Evolutionary conservation across 2,888 invertebrate species (phyloP), one percentile per base, ranked within the genome.

Genomic region (Clepsis dumicolana): DNA sequence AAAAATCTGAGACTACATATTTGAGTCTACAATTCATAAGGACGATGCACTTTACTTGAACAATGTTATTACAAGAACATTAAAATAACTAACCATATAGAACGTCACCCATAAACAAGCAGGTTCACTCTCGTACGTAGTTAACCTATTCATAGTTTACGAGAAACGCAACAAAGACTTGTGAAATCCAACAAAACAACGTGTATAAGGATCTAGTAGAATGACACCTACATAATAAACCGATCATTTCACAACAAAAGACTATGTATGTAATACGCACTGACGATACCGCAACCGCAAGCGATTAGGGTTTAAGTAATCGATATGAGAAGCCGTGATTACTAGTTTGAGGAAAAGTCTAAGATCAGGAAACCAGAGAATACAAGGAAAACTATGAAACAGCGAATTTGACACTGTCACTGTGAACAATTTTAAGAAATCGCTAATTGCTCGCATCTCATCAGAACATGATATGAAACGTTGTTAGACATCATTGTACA

Each of bases 301-400:
- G 61, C 54, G 66, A 62, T 66, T 66, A 66, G 35, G 54, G 18
- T 61, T 66, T 61, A 53, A 61, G 65, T 61, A 61, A 66, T 66
- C 66, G 54, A 61, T 66, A 48, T 44, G 54, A 54, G 44, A 44
- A 29, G 54, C 12, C 16, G 12, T 56, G 61, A 61, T 61, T 61
- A 61, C 60, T 14, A 32, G 41, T 38, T 41, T 59, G 41, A 59
- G 59, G 59, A 59, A 59, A 59, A 59, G 41, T 41, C 38, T 16
- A 25, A 16, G 41, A 59, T 59, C 57, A 59, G 35, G 5, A 14
- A 14, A 16, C 4, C 38, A 41, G 38, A 41, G 38, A 61, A 61
- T 48, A 29, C 48, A 48, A 25, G 60, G 60, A 48, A n/a, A 61
- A 41, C 29, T 10, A 61, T 48, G 29, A 25, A 44, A 18, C 60